A percentile compares a stretch with the other conserved stretches of the same genome.
phyloP scores from a whole-genome alignment of 2,888 invertebrate species.

The Gisinianus flammeolus region DNA sequence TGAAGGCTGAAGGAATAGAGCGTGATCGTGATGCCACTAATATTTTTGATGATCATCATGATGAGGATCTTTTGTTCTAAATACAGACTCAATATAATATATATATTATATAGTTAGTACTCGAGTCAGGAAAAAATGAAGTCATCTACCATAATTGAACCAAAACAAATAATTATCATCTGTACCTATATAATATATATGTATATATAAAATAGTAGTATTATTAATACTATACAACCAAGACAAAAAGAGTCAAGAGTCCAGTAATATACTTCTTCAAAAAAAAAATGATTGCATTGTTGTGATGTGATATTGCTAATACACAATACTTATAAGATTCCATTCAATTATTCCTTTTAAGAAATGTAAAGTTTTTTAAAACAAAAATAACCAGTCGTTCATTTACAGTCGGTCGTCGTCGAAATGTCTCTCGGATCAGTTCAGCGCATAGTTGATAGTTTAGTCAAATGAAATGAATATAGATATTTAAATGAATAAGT shows the following conservation, averaged over 20 bases:
- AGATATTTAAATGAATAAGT: too few relatives aligned
- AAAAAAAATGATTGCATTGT: neutral
- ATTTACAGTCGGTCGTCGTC: neutral
- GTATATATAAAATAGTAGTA: neutral
- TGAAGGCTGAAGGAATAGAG: conserved; percentile 64
- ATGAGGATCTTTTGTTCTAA: conserved; percentile 89
- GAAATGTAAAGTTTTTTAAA: neutral
- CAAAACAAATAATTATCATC: neutral
- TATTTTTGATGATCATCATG: conserved; percentile 79
- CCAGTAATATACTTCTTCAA: neutral
- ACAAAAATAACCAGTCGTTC: neutral
- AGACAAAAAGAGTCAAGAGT: neutral
- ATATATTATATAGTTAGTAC: too few relatives aligned
- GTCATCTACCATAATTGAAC: neutral
- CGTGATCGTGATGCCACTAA: conserved; percentile 68
- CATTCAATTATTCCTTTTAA: neutral
- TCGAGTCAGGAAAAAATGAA: too few relatives aligned
- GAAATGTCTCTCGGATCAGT: too few relatives aligned
- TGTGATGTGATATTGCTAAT: neutral
- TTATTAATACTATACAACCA: neutral
- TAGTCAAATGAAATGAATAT: neutral
- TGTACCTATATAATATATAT: too few relatives aligned
- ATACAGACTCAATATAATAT: neutral
- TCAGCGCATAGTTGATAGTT: neutral
- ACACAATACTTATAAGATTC: neutral